A percentile compares a stretch with the other conserved stretches of the same genome.
phyloP scores from a whole-genome alignment of 2,113 vertebrate species.

The Podilymbus podiceps region DNA sequence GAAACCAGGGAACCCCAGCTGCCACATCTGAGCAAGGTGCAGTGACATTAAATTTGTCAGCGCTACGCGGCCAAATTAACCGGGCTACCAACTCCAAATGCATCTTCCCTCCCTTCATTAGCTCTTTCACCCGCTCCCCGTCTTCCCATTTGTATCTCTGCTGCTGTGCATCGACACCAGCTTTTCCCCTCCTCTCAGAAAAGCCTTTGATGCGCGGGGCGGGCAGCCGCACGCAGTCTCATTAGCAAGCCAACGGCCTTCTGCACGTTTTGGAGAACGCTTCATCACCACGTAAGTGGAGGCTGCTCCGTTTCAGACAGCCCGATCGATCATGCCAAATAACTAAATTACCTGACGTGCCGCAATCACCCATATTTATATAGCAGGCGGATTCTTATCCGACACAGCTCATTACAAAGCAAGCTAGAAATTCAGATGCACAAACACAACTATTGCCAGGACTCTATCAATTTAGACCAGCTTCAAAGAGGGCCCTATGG shows the following conservation, averaged over 20 bases:
- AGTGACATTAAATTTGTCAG: background rate
- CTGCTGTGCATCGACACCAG: background rate
- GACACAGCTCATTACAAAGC: background rate
- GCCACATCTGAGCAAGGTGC: background rate
- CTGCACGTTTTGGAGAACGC: background rate
- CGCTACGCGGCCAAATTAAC: background rate
- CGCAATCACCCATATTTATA: background rate
- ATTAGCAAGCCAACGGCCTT: background rate
- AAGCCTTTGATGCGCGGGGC: fast-evolving
- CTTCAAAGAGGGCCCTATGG: background rate
- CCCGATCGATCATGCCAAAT: background rate
- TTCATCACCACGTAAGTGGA: background rate
- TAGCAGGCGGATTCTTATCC: background rate
- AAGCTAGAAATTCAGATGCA: background rate
- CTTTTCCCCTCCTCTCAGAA: background rate
- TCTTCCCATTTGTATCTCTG: background rate
- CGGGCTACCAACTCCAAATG: fast-evolving
- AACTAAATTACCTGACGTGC: background rate
- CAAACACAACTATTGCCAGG: background rate
- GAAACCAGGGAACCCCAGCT: background rate
- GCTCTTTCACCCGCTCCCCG: background rate
- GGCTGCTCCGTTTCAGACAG: background rate
- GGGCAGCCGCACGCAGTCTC: background rate
- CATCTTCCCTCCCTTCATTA: background rate
- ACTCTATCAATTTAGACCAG: background rate